phyloP scores from a whole-genome alignment of 2,888 invertebrate species.

The Tortricodes alternella region DNA sequence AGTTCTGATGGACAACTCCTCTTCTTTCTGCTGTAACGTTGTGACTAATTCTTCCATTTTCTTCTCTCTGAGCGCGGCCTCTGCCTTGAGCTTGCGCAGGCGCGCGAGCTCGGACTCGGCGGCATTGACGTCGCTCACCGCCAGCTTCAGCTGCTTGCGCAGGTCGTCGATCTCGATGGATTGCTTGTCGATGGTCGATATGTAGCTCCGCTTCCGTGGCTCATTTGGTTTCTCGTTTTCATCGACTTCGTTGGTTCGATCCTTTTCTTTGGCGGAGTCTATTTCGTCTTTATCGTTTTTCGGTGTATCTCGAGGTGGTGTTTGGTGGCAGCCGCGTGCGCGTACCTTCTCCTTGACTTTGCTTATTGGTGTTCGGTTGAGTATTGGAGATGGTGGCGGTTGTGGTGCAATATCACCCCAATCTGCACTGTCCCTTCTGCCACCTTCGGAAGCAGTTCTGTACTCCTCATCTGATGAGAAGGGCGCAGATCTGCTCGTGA shows the following conservation, averaged over 20 bases:
- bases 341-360: slow-evolving; percentile 78
- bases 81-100: slow-evolving; percentile 86
- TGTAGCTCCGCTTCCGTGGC: slow-evolving; percentile 77
- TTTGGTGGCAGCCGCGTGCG: slow-evolving; percentile 83
- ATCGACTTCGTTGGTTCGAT: slow-evolving; percentile 61
- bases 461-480: slow-evolving; percentile 95
- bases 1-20: slow-evolving; percentile 87
- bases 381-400: slow-evolving; percentile 84
- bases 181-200: slow-evolving; percentile 84
- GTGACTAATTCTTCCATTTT: slow-evolving; percentile 90
- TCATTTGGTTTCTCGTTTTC: slow-evolving; percentile 77
- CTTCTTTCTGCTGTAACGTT: slow-evolving; percentile 89
- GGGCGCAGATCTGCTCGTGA: slow-evolving; percentile 85
- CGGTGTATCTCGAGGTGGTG: slow-evolving; percentile 80
- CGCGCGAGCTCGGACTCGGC: slow-evolving; percentile 89
- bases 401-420: slow-evolving; percentile 86
- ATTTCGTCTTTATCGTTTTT: slow-evolving; percentile 77
- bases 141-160: slow-evolving; percentile 86
- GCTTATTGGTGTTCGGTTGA: slow-evolving; percentile 79
- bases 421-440: slow-evolving; percentile 90
- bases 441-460: slow-evolving; percentile 92
- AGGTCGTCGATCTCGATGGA: slow-evolving; percentile 87
- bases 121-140: slow-evolving; percentile 83
- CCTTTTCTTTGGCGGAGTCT: slow-evolving; percentile 78
- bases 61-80: slow-evolving; percentile 87